Evolutionary conservation across 2,797 vertebrate species (phyloP).

Genomic region (Otus scops): DNA sequence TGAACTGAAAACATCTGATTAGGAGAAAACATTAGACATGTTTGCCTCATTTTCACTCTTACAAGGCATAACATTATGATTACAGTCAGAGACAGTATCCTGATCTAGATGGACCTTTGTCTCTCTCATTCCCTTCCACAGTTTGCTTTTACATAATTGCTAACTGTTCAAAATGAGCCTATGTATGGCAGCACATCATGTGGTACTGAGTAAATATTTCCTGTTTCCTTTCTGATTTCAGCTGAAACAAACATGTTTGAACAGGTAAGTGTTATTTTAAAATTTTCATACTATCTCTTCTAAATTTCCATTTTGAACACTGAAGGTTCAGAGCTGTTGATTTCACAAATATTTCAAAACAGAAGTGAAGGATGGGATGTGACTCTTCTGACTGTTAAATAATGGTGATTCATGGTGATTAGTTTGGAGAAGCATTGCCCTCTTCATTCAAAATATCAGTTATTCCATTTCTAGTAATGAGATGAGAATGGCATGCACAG

Average conservation of each 20-base stretch:
- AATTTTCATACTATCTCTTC: not conserved
- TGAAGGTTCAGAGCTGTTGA: not conserved
- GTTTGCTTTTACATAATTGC: not conserved
- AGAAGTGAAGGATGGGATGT: not conserved
- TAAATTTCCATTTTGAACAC: not conserved
- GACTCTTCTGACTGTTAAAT: not conserved
- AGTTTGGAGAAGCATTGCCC: not conserved
- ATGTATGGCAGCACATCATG: not conserved
- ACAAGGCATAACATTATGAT: not conserved
- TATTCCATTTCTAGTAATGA: not conserved
- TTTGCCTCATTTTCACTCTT: not conserved
- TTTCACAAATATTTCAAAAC: not conserved
- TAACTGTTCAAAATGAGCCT: not conserved
- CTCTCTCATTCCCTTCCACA: not conserved
- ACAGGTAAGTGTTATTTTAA: not conserved
- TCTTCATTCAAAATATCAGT: not conserved
- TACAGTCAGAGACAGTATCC: not conserved
- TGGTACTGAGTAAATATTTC: not conserved
- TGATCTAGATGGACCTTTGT: not conserved
- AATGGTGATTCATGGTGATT: not conserved
- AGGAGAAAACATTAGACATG: not conserved
- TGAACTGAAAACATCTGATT: not conserved
- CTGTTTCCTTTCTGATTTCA: not conserved
- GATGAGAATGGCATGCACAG: not conserved
- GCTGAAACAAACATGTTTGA: not conserved